Conservation (phyloP, 2,888 invertebrate species). For the Caenorhabditis doughertyi region DNA sequence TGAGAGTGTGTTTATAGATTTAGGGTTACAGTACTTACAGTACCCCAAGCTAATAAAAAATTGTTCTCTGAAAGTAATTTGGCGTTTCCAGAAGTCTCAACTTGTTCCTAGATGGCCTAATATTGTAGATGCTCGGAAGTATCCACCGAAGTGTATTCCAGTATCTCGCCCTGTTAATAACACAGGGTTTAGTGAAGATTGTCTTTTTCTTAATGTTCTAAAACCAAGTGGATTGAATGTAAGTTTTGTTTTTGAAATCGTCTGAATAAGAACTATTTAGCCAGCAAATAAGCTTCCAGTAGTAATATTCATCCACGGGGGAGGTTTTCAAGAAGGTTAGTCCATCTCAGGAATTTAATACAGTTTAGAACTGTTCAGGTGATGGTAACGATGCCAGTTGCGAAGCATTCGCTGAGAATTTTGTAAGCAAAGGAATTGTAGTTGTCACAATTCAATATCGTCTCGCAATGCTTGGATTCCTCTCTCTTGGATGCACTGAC, state of each 20-base stretch:
- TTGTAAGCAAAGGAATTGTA: constrained; percentile 31
- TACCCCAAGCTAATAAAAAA: neutral
- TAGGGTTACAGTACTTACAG: too few relatives aligned
- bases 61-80: neutral
- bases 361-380: too few relatives aligned
- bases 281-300: constrained; percentile 32
- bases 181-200: constrained; percentile 57
- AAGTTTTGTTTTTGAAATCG: constrained; percentile 9
- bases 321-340: constrained; percentile 51
- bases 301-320: constrained; percentile 51
- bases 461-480: constrained; percentile 52
- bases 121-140: constrained; percentile 7
- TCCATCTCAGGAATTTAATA: too few relatives aligned
- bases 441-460: constrained; percentile 58
- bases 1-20: constrained; percentile 39
- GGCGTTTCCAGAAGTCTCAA: constrained; percentile 32
- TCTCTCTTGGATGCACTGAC: constrained; percentile 47
- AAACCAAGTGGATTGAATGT: constrained; percentile 43
- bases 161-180: constrained; percentile 27
- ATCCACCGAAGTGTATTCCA: constrained; percentile 42
- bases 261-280: constrained; percentile 5
- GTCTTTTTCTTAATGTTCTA: constrained; percentile 55
- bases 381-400: constrained; percentile 34
- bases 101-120: constrained; percentile 36
- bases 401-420: constrained; percentile 53